Conservation (phyloP, 2,797 vertebrate species). For the Anableps anableps region DNA sequence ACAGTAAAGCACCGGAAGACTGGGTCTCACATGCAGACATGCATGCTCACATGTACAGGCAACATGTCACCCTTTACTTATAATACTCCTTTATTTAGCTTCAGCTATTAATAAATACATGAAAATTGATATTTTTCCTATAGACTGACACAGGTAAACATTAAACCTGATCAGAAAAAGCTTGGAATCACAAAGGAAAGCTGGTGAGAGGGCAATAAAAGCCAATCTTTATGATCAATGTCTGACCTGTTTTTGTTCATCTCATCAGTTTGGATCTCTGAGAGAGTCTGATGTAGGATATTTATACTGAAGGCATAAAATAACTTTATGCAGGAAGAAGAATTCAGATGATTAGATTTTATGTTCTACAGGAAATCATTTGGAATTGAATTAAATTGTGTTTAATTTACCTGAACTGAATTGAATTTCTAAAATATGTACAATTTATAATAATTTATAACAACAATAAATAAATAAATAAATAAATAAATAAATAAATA, state of each 20-base stretch:
- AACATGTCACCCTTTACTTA: neutral
- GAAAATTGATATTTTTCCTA: neutral
- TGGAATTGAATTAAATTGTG: neutral
- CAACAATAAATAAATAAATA: neutral
- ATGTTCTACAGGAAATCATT: neutral
- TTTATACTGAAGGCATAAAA: neutral
- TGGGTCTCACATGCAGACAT: neutral
- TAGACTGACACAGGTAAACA: neutral
- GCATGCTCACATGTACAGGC: neutral
- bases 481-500: neutral
- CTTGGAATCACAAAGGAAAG: neutral
- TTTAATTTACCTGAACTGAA: neutral
- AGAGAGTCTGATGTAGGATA: neutral
- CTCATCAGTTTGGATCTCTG: neutral
- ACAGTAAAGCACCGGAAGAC: constrained; percentile 20
- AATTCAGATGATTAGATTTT: neutral
- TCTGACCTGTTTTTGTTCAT: neutral
- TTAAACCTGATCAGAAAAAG: neutral
- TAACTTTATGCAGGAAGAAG: neutral
- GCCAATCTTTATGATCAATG: neutral
- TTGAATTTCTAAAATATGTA: neutral
- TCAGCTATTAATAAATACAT: neutral
- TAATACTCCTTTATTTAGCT: neutral
- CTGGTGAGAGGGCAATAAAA: neutral
- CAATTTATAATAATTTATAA: neutral